These are phyloP conservation scores for Radopholus similis DNA, from an alignment of 1,140 invertebrate genomes.

Conservation along the genomic window DNA sequence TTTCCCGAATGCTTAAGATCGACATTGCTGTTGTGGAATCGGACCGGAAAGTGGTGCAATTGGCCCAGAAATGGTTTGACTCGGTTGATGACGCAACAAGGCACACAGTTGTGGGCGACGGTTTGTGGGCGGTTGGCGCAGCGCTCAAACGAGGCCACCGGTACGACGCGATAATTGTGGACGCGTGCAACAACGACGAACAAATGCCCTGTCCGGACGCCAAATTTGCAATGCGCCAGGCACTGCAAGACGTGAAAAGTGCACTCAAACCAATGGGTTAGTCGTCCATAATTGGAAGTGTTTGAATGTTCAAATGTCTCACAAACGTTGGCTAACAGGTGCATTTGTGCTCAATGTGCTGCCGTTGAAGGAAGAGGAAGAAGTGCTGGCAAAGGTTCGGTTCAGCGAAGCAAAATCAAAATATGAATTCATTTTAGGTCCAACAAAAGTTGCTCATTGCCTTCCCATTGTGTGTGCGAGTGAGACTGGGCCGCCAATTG, in stretches of 20 bases:
- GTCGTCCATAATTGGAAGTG: too few relatives aligned
- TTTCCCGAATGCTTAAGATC: constrained; percentile 25
- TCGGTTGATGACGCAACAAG: constrained; percentile 19
- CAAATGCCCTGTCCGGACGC: constrained; percentile 27
- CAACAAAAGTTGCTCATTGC: not conserved
- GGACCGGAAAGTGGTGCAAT: constrained; percentile 14
- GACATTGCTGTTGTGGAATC: constrained; percentile 30
- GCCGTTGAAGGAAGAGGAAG: constrained; percentile 9
- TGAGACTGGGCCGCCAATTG: not conserved
- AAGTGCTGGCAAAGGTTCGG: constrained; percentile 16
- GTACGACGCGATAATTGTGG: constrained; percentile 28
- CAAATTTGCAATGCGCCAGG: constrained; percentile 13
- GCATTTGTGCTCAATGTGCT: constrained; percentile 29
- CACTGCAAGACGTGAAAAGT: constrained; percentile 20
- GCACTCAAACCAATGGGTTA: constrained; percentile 23
- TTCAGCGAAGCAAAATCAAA: not conserved
- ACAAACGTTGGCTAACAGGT: not conserved
- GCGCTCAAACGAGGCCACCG: not conserved
- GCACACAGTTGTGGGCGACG: constrained; percentile 29
- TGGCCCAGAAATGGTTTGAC: constrained; percentile 37
- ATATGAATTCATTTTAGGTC: not conserved
- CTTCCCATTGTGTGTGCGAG: constrained; percentile 7
- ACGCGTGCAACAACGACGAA: constrained; percentile 24
- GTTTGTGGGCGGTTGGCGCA: constrained; percentile 21
- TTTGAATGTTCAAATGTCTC: not conserved